Conservation (phyloP, 2,797 vertebrate genomes). For the Mormyrops boulengeri region DNA sequence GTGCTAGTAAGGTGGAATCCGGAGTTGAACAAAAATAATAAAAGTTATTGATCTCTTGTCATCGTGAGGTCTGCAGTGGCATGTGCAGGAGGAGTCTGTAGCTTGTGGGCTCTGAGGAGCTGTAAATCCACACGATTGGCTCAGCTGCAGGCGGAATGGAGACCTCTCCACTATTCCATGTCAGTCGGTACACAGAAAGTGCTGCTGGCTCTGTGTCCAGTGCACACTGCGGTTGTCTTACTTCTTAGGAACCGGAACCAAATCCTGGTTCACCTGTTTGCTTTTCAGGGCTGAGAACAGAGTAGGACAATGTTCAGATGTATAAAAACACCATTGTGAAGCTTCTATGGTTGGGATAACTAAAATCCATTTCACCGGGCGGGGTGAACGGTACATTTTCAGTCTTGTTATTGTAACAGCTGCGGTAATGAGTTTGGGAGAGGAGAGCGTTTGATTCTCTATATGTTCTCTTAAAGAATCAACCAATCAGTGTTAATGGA, state of each 20-base stretch:
- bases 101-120: not conserved
- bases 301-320: not conserved
- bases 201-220: no score
- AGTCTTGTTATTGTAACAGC: not conserved
- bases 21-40: not conserved
- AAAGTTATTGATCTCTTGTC: not conserved
- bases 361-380: not conserved
- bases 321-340: not conserved
- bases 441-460: not conserved
- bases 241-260: not conserved
- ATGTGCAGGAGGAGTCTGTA: not conserved
- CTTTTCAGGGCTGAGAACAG: not conserved
- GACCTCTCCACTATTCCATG: not conserved
- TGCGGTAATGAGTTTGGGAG: not conserved
- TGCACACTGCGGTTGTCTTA: not conserved
- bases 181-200: not conserved
- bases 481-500: not conserved
- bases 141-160: not conserved
- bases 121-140: not conserved
- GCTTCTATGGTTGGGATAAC: not conserved
- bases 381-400: not conserved
- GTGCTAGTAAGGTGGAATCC: not conserved
- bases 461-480: not conserved
- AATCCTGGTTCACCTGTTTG: not conserved
- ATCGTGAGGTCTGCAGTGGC: not conserved